A percentile compares a stretch with the other conserved stretches of the same genome.
These are phyloP conservation scores for Spodoptera exigua DNA, from an alignment of 2,888 invertebrate species.

Conservation along the genomic window DNA sequence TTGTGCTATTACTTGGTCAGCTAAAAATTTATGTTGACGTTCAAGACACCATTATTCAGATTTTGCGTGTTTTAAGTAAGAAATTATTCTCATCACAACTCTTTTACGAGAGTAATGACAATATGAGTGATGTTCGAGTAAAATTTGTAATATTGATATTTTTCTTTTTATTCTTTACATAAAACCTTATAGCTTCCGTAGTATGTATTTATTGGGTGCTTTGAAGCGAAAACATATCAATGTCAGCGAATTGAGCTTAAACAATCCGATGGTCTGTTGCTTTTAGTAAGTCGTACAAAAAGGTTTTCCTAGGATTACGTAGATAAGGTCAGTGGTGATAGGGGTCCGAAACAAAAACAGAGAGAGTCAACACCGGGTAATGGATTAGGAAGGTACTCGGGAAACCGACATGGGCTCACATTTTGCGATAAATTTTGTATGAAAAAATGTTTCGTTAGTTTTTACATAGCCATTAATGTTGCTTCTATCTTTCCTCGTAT, in stretches of 20 bases:
- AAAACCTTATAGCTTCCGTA: background rate
- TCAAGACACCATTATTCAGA: no score
- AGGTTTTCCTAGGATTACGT: constrained; percentile 29
- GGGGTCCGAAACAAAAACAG: constrained; percentile 37
- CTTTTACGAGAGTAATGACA: no score
- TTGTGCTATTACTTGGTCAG: no score
- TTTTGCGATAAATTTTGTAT: constrained; percentile 8
- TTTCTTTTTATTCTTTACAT: background rate
- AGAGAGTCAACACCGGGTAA: constrained; percentile 15
- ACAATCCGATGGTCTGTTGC: constrained; percentile 12
- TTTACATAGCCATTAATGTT: no score
- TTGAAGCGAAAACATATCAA: constrained; percentile 18
- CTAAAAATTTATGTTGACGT: no score
- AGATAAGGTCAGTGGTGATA: constrained; percentile 34
- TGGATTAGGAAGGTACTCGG: constrained; percentile 24
- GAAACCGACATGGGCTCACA: background rate
- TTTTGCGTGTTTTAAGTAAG: no score
- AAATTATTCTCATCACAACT: no score
- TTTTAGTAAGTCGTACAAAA: constrained; percentile 20
- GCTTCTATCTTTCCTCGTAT: no score
- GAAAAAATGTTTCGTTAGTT: no score
- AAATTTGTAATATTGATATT: no score
- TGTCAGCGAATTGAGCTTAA: constrained; percentile 9
- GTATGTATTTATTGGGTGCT: background rate
- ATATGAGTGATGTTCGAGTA: no score